Conservation (phyloP, 1,140 invertebrate genomes). For the Drosophila sulfurigaster region DNA sequence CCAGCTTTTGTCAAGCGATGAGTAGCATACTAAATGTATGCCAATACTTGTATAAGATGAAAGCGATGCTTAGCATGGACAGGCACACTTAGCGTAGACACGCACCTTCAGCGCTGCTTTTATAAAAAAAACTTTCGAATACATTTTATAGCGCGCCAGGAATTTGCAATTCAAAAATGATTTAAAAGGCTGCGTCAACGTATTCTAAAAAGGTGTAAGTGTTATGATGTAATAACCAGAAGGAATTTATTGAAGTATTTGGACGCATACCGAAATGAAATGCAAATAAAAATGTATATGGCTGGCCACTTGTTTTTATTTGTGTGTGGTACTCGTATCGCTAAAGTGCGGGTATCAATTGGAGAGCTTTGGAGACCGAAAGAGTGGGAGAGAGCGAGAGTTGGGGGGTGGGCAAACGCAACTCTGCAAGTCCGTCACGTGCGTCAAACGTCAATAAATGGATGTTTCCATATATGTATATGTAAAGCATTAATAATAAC, state of each 20-base stretch:
- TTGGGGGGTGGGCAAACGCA: background rate
- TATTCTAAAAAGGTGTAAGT: background rate
- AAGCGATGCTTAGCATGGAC: background rate
- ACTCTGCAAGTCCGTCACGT: conserved; percentile 69
- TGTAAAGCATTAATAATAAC: conserved; percentile 70
- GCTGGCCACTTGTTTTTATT: background rate
- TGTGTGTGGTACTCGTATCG: background rate
- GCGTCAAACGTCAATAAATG: conserved; percentile 75
- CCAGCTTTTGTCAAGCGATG: background rate
- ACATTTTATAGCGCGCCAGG: background rate
- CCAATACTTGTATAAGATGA: no score
- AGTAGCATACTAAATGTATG: no score
- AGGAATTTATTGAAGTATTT: background rate
- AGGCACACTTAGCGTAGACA: conserved; percentile 27
- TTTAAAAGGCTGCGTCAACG: conserved; percentile 35
- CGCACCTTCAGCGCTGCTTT: conserved; percentile 10
- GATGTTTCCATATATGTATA: conserved; percentile 46
- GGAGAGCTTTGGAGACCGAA: background rate
- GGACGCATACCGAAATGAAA: background rate
- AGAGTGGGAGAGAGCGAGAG: background rate
- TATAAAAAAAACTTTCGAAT: background rate
- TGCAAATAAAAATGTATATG: conserved; percentile 1
- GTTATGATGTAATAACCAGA: background rate
- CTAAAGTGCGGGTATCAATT: conserved; percentile 1
- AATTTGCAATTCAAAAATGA: conserved; percentile 26